Base-by-base conservation (phyloP, 2,888 invertebrate species). In the Incurvaria masculella region DNA sequence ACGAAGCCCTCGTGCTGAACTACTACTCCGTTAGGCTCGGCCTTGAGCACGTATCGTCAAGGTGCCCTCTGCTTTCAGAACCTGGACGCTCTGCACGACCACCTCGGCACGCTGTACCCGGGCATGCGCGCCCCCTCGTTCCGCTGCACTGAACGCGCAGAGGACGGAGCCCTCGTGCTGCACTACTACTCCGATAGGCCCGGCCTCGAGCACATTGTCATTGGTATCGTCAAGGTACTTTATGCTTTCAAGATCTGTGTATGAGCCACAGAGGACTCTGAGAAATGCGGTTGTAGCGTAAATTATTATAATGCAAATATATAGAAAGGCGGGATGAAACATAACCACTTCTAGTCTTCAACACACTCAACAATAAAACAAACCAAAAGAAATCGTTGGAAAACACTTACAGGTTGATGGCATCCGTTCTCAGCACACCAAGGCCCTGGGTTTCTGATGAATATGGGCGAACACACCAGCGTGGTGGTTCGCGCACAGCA, bases 151-250 rank as follows among this genome's bases (percentile, higher is more conserved):
- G 95, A 95, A 62, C 72, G 91, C 49, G 86, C 87, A 5, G 91
- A 91, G 69, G 94, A 95, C 68, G 95, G 95, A 0, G 91, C 90
- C 1, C 76, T 96, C 26, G 83, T 96, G 38, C 82, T 98, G 18
- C 97, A 98, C 68, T 97, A 97, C 73, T 97, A 97, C 70, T 96
- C 97, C 0, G 95, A 96, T 58, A 84, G 97, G 54, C 92, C 94
- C 3, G 94, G 95, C 4, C 78, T 97, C 57, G 95, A 97, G 66
- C 90, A 94, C 61, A 97, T 97, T 63, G 97, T 97, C 52, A 97
- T 95, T 63, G 97, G 97, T 21, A 96, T 97, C 57, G 96, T 98
- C 2, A 94, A 95, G 87, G 94, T 93, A 74, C 61, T 19, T 39
- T 16, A 8, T 39, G n/a, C 18, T 39, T 27, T 39, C 39, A 39